phyloP scores from a whole-genome alignment of 1,140 invertebrate genomes.

The Gryon sp. region DNA sequence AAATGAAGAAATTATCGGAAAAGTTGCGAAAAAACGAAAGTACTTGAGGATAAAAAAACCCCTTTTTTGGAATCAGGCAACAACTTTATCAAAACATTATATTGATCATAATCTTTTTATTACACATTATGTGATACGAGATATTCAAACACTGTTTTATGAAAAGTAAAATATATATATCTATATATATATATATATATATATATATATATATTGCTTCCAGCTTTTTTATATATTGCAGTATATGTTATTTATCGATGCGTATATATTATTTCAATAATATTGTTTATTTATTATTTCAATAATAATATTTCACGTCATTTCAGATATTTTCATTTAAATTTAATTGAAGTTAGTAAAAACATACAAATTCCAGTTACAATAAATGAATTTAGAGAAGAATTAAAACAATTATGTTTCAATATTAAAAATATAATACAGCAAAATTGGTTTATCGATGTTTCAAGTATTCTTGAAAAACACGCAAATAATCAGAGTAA shows the following conservation, averaged over 20 bases:
- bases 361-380: conserved; percentile 12
- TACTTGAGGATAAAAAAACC: not conserved
- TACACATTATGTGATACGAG: conserved; percentile 8
- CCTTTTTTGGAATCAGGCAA: conserved; percentile 21
- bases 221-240: too few species aligned
- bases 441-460: conserved; percentile 10
- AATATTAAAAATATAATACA: conserved; percentile 1
- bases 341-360: not conserved
- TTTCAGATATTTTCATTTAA: conserved; percentile 7
- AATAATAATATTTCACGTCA: not conserved
- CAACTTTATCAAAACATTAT: conserved; percentile 14
- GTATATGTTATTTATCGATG: too few species aligned
- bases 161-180: conserved; percentile 7
- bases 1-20: too few species aligned
- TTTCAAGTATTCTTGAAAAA: not conserved
- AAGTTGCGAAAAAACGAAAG: not conserved
- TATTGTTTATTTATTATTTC: too few species aligned
- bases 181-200: too few species aligned
- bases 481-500: not conserved
- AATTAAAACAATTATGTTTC: conserved; percentile 1
- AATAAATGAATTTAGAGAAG: not conserved
- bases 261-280: too few species aligned
- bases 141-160: conserved; percentile 17
- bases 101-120: conserved; percentile 23
- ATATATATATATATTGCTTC: too few species aligned